Percentiles rank a stretch among this genome's conserved stretches.
These are phyloP conservation scores for Arctia plantaginis DNA, from an alignment of 2,888 invertebrate genomes.

Conservation along the genomic window DNA sequence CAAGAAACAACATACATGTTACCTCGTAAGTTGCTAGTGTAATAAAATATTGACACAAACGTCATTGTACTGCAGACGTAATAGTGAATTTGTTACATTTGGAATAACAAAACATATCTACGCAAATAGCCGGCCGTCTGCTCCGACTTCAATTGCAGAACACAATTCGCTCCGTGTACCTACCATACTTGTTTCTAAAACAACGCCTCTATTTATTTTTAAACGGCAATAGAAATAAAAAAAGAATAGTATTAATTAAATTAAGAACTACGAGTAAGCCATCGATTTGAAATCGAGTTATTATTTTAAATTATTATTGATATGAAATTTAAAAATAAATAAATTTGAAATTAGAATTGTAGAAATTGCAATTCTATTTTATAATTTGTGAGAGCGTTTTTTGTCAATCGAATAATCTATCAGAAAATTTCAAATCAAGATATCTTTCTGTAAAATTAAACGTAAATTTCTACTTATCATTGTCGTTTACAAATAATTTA, in stretches of 20 bases:
- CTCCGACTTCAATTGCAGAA: conserved; percentile 59
- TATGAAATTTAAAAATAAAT: neutral
- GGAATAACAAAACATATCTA: conserved; percentile 70
- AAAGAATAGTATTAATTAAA: neutral
- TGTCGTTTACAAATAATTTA: conserved; percentile 53
- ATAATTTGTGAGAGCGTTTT: neutral
- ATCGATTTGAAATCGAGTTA: neutral
- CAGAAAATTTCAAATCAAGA: neutral
- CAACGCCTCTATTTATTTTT: conserved; percentile 6
- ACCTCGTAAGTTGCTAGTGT: neutral
- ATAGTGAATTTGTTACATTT: conserved; percentile 67
- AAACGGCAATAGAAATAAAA: neutral
- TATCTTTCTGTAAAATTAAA: conserved; percentile 10
- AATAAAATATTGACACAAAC: conserved; percentile 37
- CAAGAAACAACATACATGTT: neutral
- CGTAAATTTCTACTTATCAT: conserved; percentile 24
- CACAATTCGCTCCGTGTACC: conserved; percentile 45
- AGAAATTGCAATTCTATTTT: conserved; percentile 4
- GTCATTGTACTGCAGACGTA: conserved; percentile 48
- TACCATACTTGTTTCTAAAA: conserved; percentile 18
- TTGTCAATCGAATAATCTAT: neutral
- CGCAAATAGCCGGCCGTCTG: conserved; percentile 70
- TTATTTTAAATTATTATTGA: neutral
- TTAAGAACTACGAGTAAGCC: neutral
- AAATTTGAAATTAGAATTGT: conserved; percentile 34